Conservation (phyloP, 2,888 invertebrate species). For the Oscheius sp. region DNA sequence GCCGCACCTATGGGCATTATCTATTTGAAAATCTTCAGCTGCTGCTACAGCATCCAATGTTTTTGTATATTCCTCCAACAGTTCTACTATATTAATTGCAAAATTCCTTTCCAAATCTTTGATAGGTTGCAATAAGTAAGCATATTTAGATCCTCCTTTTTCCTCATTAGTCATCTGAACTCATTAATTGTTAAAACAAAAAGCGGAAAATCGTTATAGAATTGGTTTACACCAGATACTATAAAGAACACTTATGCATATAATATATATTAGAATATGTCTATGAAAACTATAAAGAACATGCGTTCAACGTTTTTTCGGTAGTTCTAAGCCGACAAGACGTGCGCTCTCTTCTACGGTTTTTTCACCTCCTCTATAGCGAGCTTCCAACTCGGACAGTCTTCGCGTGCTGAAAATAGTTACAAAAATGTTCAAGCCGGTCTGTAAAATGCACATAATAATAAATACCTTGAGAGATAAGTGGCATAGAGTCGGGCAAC, state of each 20-base stretch:
- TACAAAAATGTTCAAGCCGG: neutral
- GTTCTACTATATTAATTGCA: slow-evolving; percentile 38
- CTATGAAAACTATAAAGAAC: neutral
- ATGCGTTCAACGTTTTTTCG: slow-evolving; percentile 36
- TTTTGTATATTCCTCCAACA: slow-evolving; percentile 25
- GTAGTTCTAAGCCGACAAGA: slow-evolving; percentile 67
- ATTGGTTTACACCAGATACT: neutral
- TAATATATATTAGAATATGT: neutral
- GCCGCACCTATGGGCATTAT: slow-evolving; percentile 33
- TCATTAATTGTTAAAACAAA: slow-evolving; percentile 9
- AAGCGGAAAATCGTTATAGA: slow-evolving; percentile 11
- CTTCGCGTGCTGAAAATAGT: slow-evolving; percentile 50
- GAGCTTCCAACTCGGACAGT: slow-evolving; percentile 60
- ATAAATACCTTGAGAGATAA: slow-evolving; percentile 59
- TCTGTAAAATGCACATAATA: neutral
- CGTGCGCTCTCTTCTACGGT: slow-evolving; percentile 66
- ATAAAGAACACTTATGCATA: neutral
- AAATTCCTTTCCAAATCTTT: slow-evolving; percentile 52
- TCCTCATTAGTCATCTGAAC: slow-evolving; percentile 31
- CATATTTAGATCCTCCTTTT: slow-evolving; percentile 34
- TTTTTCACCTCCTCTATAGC: slow-evolving; percentile 66
- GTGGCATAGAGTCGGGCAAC: slow-evolving; percentile 64
- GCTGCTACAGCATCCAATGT: slow-evolving; percentile 18
- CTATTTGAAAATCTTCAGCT: slow-evolving; percentile 19
- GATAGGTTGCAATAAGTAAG: slow-evolving; percentile 46